Evolutionary conservation across 2,888 invertebrate species (phyloP).

Genomic region (Nineta flava): DNA sequence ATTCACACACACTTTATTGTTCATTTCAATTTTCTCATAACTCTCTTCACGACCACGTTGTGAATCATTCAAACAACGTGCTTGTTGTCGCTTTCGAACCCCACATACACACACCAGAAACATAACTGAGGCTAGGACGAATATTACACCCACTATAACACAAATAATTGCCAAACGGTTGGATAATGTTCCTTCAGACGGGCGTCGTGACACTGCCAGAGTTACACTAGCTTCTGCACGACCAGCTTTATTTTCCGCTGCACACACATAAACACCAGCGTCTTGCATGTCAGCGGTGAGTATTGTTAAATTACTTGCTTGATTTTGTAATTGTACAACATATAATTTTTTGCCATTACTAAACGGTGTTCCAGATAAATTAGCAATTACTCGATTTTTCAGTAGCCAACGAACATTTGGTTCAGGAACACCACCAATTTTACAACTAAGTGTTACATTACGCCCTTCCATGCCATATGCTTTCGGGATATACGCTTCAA

Average conservation of each 20-base stretch:
- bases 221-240: slow-evolving; percentile 58
- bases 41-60: slow-evolving; percentile 36
- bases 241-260: slow-evolving; percentile 68
- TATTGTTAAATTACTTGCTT: slow-evolving; percentile 57
- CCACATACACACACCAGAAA: slow-evolving; percentile 46
- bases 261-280: slow-evolving; percentile 59
- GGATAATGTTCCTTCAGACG: slow-evolving; percentile 39
- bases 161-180: slow-evolving; percentile 44
- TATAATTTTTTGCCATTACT: slow-evolving; percentile 42
- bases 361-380: slow-evolving; percentile 33
- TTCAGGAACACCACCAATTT: slow-evolving; percentile 52
- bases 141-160: slow-evolving; percentile 45
- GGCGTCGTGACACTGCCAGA: slow-evolving; percentile 49
- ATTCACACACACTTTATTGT: slow-evolving; percentile 29
- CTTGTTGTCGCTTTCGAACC: slow-evolving; percentile 42
- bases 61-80: slow-evolving; percentile 31
- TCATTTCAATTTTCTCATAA: slow-evolving; percentile 68
- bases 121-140: slow-evolving; percentile 49
- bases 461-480: slow-evolving; percentile 52
- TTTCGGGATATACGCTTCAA: slow-evolving; percentile 39
- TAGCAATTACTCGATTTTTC: slow-evolving; percentile 51
- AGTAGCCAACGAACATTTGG: slow-evolving; percentile 58
- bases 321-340: slow-evolving; percentile 46
- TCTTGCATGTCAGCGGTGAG: slow-evolving; percentile 57
- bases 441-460: slow-evolving; percentile 57